Conservation (phyloP, 1,140 invertebrate species). For the Drosophila miranda region DNA sequence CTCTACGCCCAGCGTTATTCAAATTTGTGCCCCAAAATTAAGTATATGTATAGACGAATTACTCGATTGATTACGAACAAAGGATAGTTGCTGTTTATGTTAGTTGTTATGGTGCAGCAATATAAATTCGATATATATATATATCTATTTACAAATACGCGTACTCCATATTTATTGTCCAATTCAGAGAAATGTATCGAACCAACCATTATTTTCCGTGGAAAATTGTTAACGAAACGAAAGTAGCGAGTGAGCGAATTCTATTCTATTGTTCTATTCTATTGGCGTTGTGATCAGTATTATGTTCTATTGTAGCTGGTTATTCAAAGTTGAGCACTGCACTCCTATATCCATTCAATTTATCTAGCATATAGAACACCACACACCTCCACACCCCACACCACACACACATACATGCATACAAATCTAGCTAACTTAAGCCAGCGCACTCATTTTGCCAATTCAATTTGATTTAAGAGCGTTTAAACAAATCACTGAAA, state of each 20-base stretch:
- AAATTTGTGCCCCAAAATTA: conserved; percentile 70
- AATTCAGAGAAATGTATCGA: not conserved
- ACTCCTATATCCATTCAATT: conserved; percentile 58
- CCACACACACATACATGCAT: conserved; percentile 15
- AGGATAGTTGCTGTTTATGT: conserved; percentile 75
- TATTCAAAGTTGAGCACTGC: conserved; percentile 57
- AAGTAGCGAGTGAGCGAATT: conserved; percentile 7
- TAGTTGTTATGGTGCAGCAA: conserved; percentile 75
- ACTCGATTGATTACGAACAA: conserved; percentile 35
- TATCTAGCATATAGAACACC: conserved; percentile 26
- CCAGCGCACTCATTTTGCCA: conserved; percentile 49
- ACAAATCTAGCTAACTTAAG: conserved; percentile 43
- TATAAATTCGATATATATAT: conserved; percentile 60
- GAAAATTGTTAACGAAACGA: too few species aligned
- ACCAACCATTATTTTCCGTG: too few species aligned
- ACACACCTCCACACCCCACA: conserved; percentile 10
- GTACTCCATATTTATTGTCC: conserved; percentile 59
- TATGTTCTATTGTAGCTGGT: conserved; percentile 67
- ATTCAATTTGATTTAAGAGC: conserved; percentile 67
- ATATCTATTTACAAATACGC: conserved; percentile 34
- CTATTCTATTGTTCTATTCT: conserved; percentile 18
- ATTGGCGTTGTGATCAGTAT: conserved; percentile 79
- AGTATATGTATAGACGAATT: conserved; percentile 60
- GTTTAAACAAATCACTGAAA: conserved; percentile 68
- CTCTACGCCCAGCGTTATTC: conserved; percentile 76